Conservation (phyloP, 2,797 vertebrate genomes). For the Rhodeus uyekii region DNA sequence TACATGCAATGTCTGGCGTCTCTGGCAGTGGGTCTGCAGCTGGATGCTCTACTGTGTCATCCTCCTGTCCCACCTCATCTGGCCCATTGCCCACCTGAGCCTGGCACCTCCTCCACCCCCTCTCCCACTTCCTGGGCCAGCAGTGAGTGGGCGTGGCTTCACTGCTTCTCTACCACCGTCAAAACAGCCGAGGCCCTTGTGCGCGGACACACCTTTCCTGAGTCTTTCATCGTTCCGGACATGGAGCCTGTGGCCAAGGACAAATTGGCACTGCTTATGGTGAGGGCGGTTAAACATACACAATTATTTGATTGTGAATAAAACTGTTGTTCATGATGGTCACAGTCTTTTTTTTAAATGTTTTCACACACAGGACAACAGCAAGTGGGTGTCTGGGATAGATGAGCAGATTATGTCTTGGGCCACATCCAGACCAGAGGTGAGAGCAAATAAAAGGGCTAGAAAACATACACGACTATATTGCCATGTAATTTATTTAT, state of each 20-base stretch:
- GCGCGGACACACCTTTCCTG: slow-evolving; percentile 88
- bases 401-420: slow-evolving; percentile 99
- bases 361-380: slow-evolving; percentile 85
- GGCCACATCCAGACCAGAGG: slow-evolving; percentile 95
- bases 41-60: slow-evolving; percentile 89
- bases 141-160: slow-evolving; percentile 94
- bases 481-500: too few species aligned
- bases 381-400: slow-evolving; percentile 92
- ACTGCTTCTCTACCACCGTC: slow-evolving; percentile 94
- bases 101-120: slow-evolving; percentile 63
- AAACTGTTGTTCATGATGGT: neutral
- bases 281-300: slow-evolving; percentile 66
- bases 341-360: neutral
- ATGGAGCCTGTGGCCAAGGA: slow-evolving; percentile 92
- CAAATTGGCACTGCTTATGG: slow-evolving; percentile 90
- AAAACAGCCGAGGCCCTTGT: slow-evolving; percentile 95
- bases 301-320: neutral
- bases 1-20: slow-evolving; percentile 98
- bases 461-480: neutral
- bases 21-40: slow-evolving; percentile 91
- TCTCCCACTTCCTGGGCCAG: slow-evolving; percentile 81
- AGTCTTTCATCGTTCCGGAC: slow-evolving; percentile 91
- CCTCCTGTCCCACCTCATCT: slow-evolving; percentile 86
- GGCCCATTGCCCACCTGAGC: slow-evolving; percentile 79
- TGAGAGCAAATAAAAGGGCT: slow-evolving; percentile 59